Base-by-base conservation (phyloP, 2,113 vertebrate genomes). In the Cynoglossus semilaevis region DNA sequence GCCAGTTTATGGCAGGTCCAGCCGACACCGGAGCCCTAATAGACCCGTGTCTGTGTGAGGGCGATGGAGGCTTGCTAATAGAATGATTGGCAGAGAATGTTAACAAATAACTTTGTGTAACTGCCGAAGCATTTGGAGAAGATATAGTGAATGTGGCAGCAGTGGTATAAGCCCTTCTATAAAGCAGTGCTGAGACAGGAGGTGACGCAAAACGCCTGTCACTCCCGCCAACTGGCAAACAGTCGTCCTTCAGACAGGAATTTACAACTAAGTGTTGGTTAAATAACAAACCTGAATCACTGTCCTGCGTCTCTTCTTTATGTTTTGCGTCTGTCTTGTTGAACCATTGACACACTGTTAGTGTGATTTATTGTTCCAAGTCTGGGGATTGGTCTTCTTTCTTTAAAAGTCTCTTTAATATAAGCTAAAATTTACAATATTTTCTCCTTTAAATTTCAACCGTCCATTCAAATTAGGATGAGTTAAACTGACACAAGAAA, bases 61-160 rank as follows among this genome's bases (percentile, higher is more conserved):
- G 55, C 10, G 3, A n/a, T 53, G 42, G n/a, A 15, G 15, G 41
- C 8, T 46, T 62, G 62, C 60, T 46, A 54, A 55, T 4, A 38
- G n/a, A 49, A 5, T 7, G n/a, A 55, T 60, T 6, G 57, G 29
- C 56, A 9, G n/a, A 59, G 37, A 51, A 54, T 10, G 18, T 18
- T 3, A 34, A 15, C 60, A 44, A 57, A 67, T 40, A 38, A 47
- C 10, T 36, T 72, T 67, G 63, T 53, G 19, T 63, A 61, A 56
- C 50, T 47, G 64, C 40, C 15, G 42, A 83, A 76, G 61, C 48
- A 79, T 87, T 79, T 85, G 40, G 72, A 66, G 44, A 56, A 50
- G 59, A 72, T 34, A 15, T 4, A 83, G 50, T 58, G 70, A 78
- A 87, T 72, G 58, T 67, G 58, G 51, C 80, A 70, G 74, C 63